These are phyloP conservation scores for Oreochromis mossambicus DNA, from an alignment of 2,797 vertebrate species.

Conservation along the genomic window DNA sequence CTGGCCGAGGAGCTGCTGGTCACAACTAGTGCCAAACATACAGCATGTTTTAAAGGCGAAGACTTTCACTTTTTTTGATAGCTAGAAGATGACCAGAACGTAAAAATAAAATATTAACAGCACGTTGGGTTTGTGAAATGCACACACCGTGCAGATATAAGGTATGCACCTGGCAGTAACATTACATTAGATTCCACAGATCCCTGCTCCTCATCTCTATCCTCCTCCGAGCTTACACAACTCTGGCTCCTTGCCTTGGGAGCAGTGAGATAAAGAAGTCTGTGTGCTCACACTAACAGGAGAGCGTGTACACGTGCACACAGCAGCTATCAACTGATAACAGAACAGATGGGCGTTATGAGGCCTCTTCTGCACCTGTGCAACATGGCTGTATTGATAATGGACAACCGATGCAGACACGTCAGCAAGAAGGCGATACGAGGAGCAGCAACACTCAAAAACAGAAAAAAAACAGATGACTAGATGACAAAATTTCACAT, in stretches of 20 bases:
- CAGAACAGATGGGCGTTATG: constrained; percentile 19
- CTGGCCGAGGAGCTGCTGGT: background rate
- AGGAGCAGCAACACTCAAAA: background rate
- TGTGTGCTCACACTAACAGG: constrained; percentile 26
- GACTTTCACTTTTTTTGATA: background rate
- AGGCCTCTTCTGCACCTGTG: constrained; percentile 47
- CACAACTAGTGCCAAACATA: background rate
- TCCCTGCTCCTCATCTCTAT: background rate
- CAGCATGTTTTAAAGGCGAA: background rate
- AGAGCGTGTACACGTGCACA: constrained; percentile 11
- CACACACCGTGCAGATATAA: background rate
- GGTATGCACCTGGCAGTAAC: constrained; percentile 4
- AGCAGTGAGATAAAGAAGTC: constrained; percentile 44
- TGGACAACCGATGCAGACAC: background rate
- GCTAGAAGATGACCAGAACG: background rate
- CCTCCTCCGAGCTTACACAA: constrained; percentile 29
- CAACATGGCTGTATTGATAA: constrained; percentile 40
- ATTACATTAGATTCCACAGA: constrained; percentile 15
- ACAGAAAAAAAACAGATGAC: background rate
- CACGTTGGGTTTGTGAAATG: background rate
- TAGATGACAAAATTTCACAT: background rate
- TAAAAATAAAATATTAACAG: background rate
- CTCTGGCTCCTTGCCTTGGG: constrained; percentile 1
- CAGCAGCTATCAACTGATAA: constrained; percentile 42
- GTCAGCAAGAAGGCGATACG: constrained; percentile 19